These are phyloP conservation scores for Gallinago paraguaiae DNA, from an alignment of 2,113 vertebrate genomes.

Conservation along the genomic window DNA sequence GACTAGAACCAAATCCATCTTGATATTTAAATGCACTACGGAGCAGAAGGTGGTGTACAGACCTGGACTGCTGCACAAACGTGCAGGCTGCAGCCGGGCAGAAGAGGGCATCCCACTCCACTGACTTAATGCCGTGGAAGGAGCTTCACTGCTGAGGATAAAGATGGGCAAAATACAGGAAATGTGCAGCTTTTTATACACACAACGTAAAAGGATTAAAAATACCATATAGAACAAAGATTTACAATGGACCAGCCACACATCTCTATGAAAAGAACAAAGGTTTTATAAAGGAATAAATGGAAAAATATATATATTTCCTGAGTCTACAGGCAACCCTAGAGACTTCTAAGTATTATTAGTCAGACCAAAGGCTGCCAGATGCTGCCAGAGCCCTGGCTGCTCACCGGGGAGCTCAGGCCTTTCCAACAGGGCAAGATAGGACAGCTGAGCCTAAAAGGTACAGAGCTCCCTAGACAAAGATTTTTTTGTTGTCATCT, in stretches of 20 bases:
- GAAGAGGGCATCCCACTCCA: neutral
- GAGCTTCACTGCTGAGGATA: neutral
- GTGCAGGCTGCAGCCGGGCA: neutral
- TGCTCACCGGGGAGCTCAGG: neutral
- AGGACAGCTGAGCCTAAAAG: neutral
- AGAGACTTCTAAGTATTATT: neutral
- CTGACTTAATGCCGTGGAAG: neutral
- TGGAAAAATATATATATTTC: neutral
- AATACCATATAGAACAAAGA: neutral
- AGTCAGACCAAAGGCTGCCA: conserved; percentile 17
- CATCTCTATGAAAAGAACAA: neutral
- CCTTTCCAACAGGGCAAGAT: neutral
- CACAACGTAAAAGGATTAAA: neutral
- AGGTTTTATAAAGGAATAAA: neutral
- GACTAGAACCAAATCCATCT: neutral
- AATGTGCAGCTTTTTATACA: neutral
- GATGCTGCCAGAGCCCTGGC: neutral
- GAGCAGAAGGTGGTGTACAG: neutral
- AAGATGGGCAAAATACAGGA: neutral
- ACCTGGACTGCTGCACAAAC: neutral
- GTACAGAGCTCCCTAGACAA: neutral
- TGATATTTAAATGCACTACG: neutral
- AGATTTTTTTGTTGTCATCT: neutral
- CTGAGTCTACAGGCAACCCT: neutral
- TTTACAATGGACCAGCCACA: neutral